These are phyloP conservation scores for Dasyprocta punctata DNA, from an alignment of 2,113 vertebrate genomes.

Conservation along the genomic window DNA sequence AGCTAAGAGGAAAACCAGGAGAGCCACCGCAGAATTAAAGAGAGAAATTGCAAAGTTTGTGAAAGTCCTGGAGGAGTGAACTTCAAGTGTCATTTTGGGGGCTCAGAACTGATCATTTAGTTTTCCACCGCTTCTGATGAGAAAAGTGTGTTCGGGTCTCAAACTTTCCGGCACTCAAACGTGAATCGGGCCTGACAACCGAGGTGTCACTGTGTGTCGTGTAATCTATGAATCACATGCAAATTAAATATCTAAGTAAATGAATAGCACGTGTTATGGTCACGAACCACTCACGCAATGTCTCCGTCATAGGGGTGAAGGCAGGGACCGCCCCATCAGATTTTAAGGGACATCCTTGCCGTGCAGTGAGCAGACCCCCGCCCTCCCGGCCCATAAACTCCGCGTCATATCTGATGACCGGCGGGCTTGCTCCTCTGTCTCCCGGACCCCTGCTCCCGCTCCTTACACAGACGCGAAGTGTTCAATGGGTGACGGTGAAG, in stretches of 20 bases:
- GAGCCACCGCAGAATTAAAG: background rate
- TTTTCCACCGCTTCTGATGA: background rate
- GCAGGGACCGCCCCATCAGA: no score
- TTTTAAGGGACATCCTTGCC: no score
- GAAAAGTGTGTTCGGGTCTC: background rate
- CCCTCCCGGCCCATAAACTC: no score
- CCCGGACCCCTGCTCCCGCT: no score
- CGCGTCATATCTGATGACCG: no score
- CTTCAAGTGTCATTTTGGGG: background rate
- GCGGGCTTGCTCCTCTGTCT: no score
- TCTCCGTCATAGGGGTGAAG: no score
- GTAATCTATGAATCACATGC: background rate
- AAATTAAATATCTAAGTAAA: background rate
- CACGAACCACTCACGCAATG: no score
- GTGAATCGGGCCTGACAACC: background rate
- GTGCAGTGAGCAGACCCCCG: no score
- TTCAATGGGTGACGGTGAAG: no score
- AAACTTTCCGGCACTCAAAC: background rate
- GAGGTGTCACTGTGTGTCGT: background rate
- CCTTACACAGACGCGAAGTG: no score
- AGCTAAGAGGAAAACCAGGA: background rate
- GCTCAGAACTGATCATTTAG: background rate
- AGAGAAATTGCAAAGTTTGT: background rate
- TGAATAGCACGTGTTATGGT: background rate
- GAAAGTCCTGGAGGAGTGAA: background rate